Conservation (phyloP, 2,113 vertebrate genomes). For the Argyrosomus japonicus region DNA sequence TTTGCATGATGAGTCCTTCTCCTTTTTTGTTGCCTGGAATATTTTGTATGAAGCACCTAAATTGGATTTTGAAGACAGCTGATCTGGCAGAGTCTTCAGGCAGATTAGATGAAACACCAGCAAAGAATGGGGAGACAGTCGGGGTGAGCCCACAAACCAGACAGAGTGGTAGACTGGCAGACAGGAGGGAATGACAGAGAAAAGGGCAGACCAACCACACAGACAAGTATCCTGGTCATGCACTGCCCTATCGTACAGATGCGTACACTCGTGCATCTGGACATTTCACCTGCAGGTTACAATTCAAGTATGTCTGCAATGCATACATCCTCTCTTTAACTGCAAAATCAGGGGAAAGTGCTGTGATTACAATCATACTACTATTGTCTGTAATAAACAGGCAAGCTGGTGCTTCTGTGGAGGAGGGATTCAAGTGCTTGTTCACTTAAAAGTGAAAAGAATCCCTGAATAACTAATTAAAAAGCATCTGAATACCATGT, state of each 20-base stretch:
- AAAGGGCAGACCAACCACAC: neutral
- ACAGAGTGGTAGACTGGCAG: constrained; percentile 22
- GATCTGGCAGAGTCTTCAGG: constrained; percentile 57
- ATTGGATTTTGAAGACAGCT: constrained; percentile 56
- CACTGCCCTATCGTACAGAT: constrained; percentile 8
- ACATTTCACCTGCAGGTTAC: constrained; percentile 58
- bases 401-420: constrained; percentile 53
- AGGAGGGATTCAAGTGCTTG: constrained; percentile 72
- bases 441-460: constrained; percentile 77
- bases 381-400: constrained; percentile 79
- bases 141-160: constrained; percentile 34
- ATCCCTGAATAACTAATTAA: constrained; percentile 79
- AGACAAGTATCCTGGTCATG: neutral
- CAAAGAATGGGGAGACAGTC: constrained; percentile 33
- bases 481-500: constrained; percentile 66
- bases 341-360: constrained; percentile 52
- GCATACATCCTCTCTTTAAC: constrained; percentile 47
- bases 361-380: constrained; percentile 75
- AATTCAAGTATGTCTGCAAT: constrained; percentile 51
- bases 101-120: constrained; percentile 54
- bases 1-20: constrained; percentile 9
- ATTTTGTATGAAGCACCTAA: constrained; percentile 37
- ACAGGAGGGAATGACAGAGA: constrained; percentile 6
- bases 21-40: constrained; percentile 13
- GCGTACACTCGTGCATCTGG: constrained; percentile 20